Base-by-base conservation (phyloP, 1,140 invertebrate genomes). In the Hypothenemus hampei region DNA sequence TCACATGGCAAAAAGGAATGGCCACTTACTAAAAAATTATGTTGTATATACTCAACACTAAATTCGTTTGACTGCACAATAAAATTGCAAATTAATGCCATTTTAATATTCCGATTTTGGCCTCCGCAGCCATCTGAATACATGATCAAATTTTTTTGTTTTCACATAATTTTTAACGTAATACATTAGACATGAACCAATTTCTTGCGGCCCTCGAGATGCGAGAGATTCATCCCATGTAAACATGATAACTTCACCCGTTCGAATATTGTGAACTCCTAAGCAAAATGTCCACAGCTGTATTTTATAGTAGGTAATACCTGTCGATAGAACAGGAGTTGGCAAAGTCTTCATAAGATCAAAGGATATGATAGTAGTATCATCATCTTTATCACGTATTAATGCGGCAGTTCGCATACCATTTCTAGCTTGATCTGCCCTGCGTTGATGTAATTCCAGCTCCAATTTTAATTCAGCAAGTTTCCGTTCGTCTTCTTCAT, bases 21-120 rank as follows among this genome's bases (percentile, higher is more conserved):
- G 13, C 58, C 61, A 23, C 49, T 55, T 10, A 61, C 51, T 22
- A 58, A 45, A 56, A 60, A 64, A 43, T 61, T 64, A 40, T 64
- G 52, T 48, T 62, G 24, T 18, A 62, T 57, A 50, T 52, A 15
- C 22, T 62, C 45, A 3, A 58, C 31, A 35, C 37, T 10, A 8
- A 47, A 47, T 18, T 47, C 45, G 15, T 26, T 7, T n/a, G 18
- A 47, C 6, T 47, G 26, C 18, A 22, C 45, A 10, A 47, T 16
- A 6, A 35, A 36, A 33, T 33, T 13, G 26, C 26, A 47, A 18
- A 47, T 18, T 51, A 47, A 21, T 56, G 23, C 33, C 1, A 47
- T 33, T 35, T 61, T 61, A 11, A 58, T 60, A 21, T 62, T 61
- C n/a, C 50, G 41, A 35, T 63, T 61, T 39, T 60, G 58, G 8